Percentiles rank a stretch among this genome's conserved stretches.
phyloP scores from a whole-genome alignment of 2,113 vertebrate genomes.

The Alosa alosa region DNA sequence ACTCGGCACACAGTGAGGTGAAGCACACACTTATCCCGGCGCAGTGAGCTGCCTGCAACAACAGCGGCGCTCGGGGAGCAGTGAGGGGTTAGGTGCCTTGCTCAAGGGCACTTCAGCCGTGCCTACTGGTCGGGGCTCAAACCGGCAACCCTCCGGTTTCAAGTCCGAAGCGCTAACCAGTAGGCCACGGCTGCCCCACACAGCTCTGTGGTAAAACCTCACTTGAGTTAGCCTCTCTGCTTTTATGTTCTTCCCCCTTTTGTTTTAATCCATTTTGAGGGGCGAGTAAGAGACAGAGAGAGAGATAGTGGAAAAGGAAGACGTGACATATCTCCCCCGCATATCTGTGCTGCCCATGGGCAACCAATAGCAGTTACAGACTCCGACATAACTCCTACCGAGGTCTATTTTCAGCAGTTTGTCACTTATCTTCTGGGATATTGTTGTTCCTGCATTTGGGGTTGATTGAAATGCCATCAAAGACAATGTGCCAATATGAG shows the following conservation, averaged over 20 bases:
- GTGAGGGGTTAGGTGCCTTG: too few relatives aligned
- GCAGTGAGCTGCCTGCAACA: too few relatives aligned
- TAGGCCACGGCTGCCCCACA: too few relatives aligned
- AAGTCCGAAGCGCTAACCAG: too few relatives aligned
- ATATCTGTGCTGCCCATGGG: background rate
- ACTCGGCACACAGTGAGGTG: too few relatives aligned
- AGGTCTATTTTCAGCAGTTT: conserved; percentile 32
- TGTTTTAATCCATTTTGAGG: background rate
- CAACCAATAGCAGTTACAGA: background rate
- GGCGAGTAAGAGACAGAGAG: background rate
- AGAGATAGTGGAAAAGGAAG: background rate
- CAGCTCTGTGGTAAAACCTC: background rate
- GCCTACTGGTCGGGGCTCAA: too few relatives aligned
- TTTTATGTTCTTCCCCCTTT: background rate
- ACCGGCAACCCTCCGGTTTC: too few relatives aligned
- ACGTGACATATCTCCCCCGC: background rate
- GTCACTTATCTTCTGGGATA: conserved; percentile 35
- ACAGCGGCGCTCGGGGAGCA: too few relatives aligned
- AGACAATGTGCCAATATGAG: conserved; percentile 54
- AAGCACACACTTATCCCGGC: too few relatives aligned
- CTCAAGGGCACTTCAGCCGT: too few relatives aligned
- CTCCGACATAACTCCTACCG: background rate
- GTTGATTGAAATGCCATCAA: conserved; percentile 44
- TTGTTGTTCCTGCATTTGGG: conserved; percentile 32
- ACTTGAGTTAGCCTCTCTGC: background rate